phyloP scores from a whole-genome alignment of 2,113 vertebrate species.

The Raja brachyura region DNA sequence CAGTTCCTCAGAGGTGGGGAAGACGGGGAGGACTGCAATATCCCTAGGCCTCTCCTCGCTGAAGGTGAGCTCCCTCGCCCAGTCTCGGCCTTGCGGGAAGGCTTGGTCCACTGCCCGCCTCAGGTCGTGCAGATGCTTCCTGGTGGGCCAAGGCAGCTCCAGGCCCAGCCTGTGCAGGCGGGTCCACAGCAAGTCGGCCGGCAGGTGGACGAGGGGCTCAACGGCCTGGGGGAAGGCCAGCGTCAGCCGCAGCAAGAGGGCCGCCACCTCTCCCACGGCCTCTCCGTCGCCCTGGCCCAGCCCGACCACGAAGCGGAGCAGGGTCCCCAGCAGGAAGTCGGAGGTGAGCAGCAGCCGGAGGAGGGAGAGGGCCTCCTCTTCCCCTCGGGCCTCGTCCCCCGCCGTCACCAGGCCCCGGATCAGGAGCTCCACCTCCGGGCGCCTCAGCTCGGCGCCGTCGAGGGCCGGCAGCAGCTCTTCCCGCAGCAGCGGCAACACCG shows the following conservation, averaged over 20 bases:
- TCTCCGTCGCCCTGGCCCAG: neutral
- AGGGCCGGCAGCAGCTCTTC: neutral
- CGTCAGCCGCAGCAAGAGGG: constrained; percentile 1
- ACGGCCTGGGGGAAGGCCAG: neutral
- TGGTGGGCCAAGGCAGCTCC: neutral
- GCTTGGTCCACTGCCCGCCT: neutral
- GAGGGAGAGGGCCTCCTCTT: neutral
- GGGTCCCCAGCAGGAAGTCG: neutral
- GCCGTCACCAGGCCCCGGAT: neutral
- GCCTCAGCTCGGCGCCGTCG: neutral
- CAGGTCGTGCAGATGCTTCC: constrained; percentile 20
- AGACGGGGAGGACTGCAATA: neutral
- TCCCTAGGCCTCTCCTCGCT: neutral
- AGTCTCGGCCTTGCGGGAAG: accelerated
- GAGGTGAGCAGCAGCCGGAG: neutral
- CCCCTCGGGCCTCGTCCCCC: neutral
- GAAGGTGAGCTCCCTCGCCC: neutral
- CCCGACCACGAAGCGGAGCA: constrained; percentile 2
- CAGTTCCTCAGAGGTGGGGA: neutral
- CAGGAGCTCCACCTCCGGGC: neutral
- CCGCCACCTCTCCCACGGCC: constrained; percentile 2
- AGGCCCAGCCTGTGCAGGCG: neutral
- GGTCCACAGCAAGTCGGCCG: constrained; percentile 27
- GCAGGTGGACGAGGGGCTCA: neutral
- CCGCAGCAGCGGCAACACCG: neutral